phyloP scores from a whole-genome alignment of 2,113 vertebrate genomes.

The Oenanthe melanoleuca region DNA sequence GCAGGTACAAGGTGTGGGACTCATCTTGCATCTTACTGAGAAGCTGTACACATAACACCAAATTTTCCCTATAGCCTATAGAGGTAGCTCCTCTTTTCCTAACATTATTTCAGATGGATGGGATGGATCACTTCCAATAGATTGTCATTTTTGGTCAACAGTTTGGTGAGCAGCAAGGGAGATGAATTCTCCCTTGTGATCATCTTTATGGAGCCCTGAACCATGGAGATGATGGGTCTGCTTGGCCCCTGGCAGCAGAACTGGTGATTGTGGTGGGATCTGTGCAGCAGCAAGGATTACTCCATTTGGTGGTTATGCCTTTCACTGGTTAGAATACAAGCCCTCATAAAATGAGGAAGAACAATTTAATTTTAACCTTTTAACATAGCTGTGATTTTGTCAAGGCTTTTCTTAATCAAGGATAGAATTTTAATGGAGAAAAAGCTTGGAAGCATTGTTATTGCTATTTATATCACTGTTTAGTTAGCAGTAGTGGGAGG shows the following conservation, averaged over 20 bases:
- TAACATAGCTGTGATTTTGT: constrained; percentile 52
- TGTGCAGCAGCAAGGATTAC: background rate
- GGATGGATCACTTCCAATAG: background rate
- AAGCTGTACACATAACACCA: background rate
- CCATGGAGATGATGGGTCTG: rapidly evolving
- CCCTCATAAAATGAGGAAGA: background rate
- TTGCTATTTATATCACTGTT: constrained; percentile 74
- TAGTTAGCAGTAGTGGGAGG: constrained; percentile 71
- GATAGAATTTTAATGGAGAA: constrained; percentile 70
- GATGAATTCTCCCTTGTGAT: background rate
- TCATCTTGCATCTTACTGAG: background rate
- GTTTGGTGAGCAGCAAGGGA: background rate
- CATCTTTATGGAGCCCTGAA: background rate
- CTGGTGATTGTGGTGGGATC: background rate
- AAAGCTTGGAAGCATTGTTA: constrained; percentile 70
- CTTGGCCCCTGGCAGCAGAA: background rate
- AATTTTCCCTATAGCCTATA: background rate
- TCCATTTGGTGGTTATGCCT: background rate
- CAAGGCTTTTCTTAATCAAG: constrained; percentile 62
- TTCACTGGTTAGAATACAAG: background rate
- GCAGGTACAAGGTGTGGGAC: background rate
- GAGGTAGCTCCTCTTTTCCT: background rate
- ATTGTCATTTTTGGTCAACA: background rate
- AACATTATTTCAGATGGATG: background rate
- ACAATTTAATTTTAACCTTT: background rate